phyloP scores from a whole-genome alignment of 2,113 vertebrate genomes.

The Pyrgilauda ruficollis region DNA sequence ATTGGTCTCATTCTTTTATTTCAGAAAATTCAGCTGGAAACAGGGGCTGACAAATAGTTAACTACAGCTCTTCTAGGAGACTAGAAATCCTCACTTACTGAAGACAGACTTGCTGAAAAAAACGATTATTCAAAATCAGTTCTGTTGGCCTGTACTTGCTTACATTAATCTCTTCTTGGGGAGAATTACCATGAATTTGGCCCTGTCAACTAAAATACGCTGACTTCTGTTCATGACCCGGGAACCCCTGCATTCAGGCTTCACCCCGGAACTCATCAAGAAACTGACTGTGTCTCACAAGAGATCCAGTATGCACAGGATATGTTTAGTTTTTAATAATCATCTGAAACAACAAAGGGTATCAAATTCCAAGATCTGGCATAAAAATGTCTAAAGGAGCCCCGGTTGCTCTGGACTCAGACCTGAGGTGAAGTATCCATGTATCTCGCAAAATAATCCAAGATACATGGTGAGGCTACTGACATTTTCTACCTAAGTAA shows the following conservation, averaged over 20 bases:
- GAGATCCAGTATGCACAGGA: not conserved
- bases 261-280: not conserved
- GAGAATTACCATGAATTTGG: not conserved
- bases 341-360: not conserved
- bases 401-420: not conserved
- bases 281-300: not conserved
- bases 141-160: not conserved
- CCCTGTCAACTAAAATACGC: not conserved
- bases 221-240: not conserved
- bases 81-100: not conserved
- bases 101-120: not conserved
- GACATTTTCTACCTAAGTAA: not conserved
- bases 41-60: not conserved
- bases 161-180: not conserved
- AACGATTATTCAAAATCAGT: not conserved
- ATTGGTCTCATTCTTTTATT: not conserved
- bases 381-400: not conserved
- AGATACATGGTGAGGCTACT: not conserved
- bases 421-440: not conserved
- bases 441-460: rapidly evolving
- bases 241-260: not conserved
- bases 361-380: not conserved
- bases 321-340: not conserved
- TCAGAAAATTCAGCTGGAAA: not conserved
- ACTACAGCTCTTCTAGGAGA: not conserved